Evolutionary conservation across 2,797 vertebrate genomes (phyloP), one percentile per base, ranked within the genome.

Genomic region (Synanceia verrucosa): DNA sequence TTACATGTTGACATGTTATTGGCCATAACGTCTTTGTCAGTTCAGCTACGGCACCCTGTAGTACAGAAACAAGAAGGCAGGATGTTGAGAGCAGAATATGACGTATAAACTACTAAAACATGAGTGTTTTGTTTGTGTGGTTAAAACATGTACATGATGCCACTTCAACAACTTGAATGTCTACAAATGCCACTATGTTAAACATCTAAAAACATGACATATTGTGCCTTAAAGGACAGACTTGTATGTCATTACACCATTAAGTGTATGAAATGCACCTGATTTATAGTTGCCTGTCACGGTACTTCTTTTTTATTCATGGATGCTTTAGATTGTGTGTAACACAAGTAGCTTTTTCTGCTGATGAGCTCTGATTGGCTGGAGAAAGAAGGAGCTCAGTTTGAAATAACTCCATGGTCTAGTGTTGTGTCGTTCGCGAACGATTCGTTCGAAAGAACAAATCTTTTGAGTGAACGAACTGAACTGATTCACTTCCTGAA

Each of bases 151-250:
- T 8, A 37, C 21, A 18, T 24, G 21, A 3, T 36, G 21, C 28
- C 26, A 34, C 19, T 73, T 53, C 12, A 61, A 34, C 51, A 47
- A n/a, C 37, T 43, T 19, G 2, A 72, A 58, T 59, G 36, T 43
- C 39, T 11, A 62, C 52, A 77, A 58, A 46, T 46, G 18, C 47
- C 46, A 64, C 60, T 44, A 60, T 44, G 23, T 44, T 47, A 47
- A 36, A 48, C 10, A 55, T 62, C 46, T 64, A 12, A 65, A 50
- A 75, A 66, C 31, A 24, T 48, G 16, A 58, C 12, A 56, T 64
- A 29, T 39, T 76, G 83, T 82, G 86, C 83, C 83, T 86, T 84
- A 82, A 70, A 50, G 14, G 9, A 31, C 13, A 31, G 46, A 33
- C 13, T 57, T 16, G 28, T n/a, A 11, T n/a, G 19, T 12, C 11